Percentiles rank a stretch among this genome's conserved stretches.
phyloP scores from a whole-genome alignment of 2,113 vertebrate genomes.

The Podarcis cretensis region DNA sequence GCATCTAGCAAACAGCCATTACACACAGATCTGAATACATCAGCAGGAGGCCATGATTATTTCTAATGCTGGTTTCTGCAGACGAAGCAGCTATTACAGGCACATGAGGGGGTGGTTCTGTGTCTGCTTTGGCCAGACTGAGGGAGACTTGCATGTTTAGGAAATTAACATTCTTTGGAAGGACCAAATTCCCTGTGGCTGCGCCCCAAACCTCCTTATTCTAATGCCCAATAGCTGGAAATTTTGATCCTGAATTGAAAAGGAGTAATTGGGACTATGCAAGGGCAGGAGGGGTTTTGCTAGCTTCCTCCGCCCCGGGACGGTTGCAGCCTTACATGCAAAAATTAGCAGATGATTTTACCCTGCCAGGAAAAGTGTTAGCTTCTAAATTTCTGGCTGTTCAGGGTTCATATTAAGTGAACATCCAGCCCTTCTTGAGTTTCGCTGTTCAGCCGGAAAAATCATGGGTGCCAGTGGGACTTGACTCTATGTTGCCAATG shows the following conservation, averaged over 20 bases:
- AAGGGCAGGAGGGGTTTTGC: too few species aligned
- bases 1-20: too few species aligned
- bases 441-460: too few species aligned
- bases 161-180: background rate
- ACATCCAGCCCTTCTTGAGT: too few species aligned
- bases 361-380: background rate
- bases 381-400: background rate
- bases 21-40: too few species aligned
- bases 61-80: too few species aligned
- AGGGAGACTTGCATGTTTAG: background rate
- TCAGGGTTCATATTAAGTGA: background rate
- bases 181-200: background rate
- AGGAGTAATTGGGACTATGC: too few species aligned
- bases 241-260: too few species aligned
- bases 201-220: background rate
- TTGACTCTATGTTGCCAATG: too few species aligned
- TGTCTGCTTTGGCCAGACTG: background rate
- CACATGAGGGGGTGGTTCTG: background rate
- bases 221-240: background rate
- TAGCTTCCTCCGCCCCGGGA: too few species aligned
- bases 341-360: background rate
- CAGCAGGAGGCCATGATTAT: too few species aligned
- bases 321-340: background rate
- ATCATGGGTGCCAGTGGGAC: too few species aligned
- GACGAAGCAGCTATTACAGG: background rate